Evolutionary conservation across 2,888 invertebrate species (phyloP).

Genomic region (Calameuta idolon): DNA sequence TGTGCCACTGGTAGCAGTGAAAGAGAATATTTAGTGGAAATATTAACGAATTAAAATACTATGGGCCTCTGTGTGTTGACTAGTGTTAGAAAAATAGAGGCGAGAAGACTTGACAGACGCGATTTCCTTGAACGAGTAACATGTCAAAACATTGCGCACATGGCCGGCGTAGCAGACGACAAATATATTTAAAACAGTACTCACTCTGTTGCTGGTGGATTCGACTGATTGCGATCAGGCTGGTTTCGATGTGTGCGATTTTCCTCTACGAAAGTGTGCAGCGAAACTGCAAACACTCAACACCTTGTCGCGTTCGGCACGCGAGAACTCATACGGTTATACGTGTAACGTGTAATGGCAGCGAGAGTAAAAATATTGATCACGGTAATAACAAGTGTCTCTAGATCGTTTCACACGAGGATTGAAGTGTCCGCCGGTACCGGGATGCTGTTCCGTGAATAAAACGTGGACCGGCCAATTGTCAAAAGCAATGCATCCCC

Average conservation of each 20-base stretch:
- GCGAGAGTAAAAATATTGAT: neutral
- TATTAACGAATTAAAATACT: neutral
- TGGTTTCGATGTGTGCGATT: neutral
- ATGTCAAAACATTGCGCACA: neutral
- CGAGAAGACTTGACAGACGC: neutral
- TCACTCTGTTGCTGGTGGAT: neutral
- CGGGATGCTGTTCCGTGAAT: neutral
- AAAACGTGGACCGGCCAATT: conserved; percentile 23
- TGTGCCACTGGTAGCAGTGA: neutral
- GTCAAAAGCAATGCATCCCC: conserved; percentile 42
- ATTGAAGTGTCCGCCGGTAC: neutral
- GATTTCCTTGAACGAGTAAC: neutral
- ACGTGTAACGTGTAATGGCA: neutral
- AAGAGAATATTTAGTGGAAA: neutral
- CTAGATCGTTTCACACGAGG: neutral
- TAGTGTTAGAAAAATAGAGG: neutral
- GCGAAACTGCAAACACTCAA: neutral
- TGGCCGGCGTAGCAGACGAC: neutral
- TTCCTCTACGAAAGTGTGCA: neutral
- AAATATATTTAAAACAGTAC: neutral
- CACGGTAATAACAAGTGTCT: neutral
- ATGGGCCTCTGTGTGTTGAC: neutral
- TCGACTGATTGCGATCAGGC: neutral
- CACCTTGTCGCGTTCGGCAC: neutral
- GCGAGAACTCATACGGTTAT: neutral